Evolutionary conservation across 2,888 invertebrate genomes (phyloP).

Genomic region (Drosophila anomelani): DNA sequence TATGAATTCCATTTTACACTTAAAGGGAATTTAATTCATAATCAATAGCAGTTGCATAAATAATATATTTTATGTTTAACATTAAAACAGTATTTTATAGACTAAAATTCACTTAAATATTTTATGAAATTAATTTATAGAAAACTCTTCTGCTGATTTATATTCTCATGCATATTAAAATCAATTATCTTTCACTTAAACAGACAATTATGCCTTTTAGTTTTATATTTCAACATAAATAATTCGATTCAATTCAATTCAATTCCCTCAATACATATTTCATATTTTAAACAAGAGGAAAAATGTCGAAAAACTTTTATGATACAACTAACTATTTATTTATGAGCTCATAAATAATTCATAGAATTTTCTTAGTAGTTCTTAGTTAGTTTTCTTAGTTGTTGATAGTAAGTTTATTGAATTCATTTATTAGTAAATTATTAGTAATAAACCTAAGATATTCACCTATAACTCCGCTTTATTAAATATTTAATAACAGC

Average conservation of each 20-base stretch:
- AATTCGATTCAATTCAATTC: not conserved
- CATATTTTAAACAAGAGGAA: not conserved
- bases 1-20: not conserved
- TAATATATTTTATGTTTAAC: not conserved
- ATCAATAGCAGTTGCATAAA: not conserved
- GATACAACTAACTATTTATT: not conserved
- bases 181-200: slow-evolving; percentile 1
- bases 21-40: not conserved
- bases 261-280: not conserved
- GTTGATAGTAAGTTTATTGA: no score
- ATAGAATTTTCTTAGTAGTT: not conserved
- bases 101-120: not conserved
- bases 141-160: not conserved
- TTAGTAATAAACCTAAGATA: not conserved
- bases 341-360: slow-evolving; percentile 2
- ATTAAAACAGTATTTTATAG: not conserved
- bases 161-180: not conserved
- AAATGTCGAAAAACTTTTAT: not conserved
- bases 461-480: no score
- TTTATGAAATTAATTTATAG: not conserved
- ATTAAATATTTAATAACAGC: slow-evolving; percentile 2
- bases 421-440: not conserved
- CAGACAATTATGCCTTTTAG: not conserved
- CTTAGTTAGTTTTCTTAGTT: no score
- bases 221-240: not conserved